Evolutionary conservation across 2,888 invertebrate species (phyloP), one percentile per base, ranked within the genome.

Genomic region (Agrilus mali): DNA sequence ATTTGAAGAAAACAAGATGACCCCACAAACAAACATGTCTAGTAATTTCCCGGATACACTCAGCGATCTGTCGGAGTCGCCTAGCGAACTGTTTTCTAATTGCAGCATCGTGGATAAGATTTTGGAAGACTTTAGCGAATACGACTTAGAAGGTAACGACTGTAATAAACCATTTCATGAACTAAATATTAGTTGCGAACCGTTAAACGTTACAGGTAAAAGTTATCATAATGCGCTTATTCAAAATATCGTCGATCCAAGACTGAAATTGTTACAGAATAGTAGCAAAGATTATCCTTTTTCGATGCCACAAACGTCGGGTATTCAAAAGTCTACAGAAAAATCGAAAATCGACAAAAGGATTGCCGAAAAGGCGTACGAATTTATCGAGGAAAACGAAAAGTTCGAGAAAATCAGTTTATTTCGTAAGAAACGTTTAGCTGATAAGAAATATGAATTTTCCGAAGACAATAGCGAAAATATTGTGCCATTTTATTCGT

Each of bases 391-490:
- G 55, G 88, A 88, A 53, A 75, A 80, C 6, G 85, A 85, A 53
- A 86, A 86, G 51, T 86, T 83, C 58, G 88, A 88, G 60, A 88
- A 88, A 58, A 74, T 89, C n/a, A 86, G 86, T 55, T 82, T 82
- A 57, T 88, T 86, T 59, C 74, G 90, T 7, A 86, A 87, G 60
- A 76, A 88, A 42, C 76, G 89, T 7, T 66, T 90, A 41, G 92
- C 92, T 0, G 90, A 92, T 57, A 92, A 92, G 62, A 90, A 89
- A 61, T 92, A 92, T 60, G 90, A 90, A 59, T 90, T 92, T 59
- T 86, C 85, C 0, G 89, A 88, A 55, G 87, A 87, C 48, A 68
- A 68, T 46, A 77, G 74, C 56, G 78, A 78, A 55, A 78, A 78
- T 56, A 78, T 78, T 40, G 75, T 78, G 33, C 78, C 78, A 36